These are phyloP conservation scores for Vimba vimba DNA, from an alignment of 2,113 vertebrate species.

Conservation along the genomic window DNA sequence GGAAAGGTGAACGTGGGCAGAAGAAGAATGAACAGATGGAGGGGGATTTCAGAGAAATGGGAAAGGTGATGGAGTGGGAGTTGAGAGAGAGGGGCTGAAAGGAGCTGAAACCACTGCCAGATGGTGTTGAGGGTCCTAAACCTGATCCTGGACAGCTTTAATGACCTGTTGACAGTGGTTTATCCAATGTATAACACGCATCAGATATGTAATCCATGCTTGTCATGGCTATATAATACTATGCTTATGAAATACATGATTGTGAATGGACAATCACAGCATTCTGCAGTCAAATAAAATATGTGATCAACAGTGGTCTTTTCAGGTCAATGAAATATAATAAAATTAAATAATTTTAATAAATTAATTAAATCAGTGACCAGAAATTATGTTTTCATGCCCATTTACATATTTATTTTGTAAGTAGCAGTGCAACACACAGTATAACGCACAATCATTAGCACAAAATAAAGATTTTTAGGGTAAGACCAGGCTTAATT, in stretches of 20 bases:
- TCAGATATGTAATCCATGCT: neutral
- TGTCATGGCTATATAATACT: neutral
- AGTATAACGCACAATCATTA: neutral
- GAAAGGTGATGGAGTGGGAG: constrained; percentile 38
- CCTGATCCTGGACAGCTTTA: constrained; percentile 19
- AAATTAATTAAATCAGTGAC: neutral
- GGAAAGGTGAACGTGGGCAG: constrained; percentile 37
- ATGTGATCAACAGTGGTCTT: neutral
- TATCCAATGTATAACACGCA: neutral
- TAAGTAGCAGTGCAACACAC: neutral
- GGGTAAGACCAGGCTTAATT: neutral
- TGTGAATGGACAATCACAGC: neutral
- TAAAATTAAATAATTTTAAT: neutral
- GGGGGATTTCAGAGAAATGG: constrained; percentile 15
- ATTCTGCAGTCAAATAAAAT: neutral
- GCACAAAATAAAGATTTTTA: neutral
- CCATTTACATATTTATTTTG: neutral
- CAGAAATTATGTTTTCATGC: neutral
- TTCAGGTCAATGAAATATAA: neutral
- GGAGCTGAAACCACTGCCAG: constrained; percentile 33
- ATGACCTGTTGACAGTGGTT: constrained; percentile 8
- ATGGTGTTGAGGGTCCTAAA: constrained; percentile 29
- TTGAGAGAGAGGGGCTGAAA: constrained; percentile 22
- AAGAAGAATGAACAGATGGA: constrained; percentile 46
- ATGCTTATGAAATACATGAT: neutral